Evolutionary conservation across 2,888 invertebrate genomes (phyloP), one percentile per base, ranked within the genome.

Genomic region (Drosophila paranaensis): DNA sequence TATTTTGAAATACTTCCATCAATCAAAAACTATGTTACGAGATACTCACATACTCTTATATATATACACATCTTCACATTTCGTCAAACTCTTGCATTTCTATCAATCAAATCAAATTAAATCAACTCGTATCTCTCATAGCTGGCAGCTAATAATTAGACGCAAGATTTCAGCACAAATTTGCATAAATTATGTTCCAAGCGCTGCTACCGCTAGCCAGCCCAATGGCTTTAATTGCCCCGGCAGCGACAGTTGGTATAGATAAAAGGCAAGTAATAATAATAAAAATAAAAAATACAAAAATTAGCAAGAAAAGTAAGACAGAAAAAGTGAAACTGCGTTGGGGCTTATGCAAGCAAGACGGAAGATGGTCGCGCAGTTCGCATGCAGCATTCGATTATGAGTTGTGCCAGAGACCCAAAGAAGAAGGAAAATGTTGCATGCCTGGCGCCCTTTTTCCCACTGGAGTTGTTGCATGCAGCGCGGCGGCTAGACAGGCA

Each of bases 391-490:
- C 71, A 66, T 71, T 71, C 70, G 81, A 75, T 83, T 84, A 84
- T 84, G 88, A 85, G 61, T 76, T 76, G 88, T 78, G 69, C 72
- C 71, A 83, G 71, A 87, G 85, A 88, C 83, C 83, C 88, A 81
- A 81, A 87, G 82, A 81, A 83, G 82, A 83, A 70, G 57, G 39
- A 61, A 53, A 53, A 40, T 27, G 76, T 86, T 61, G 87, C 82
- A 82, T 82, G 79, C 79, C 40, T 43, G 13, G 68, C 77, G 80
- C 80, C 80, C 80, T 80, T 80, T 82, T 81, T 72, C 66, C 76
- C 54, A 69, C 43, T 63, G 71, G 37, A 33, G 16, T 8, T 6
- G 39, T 62, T 71, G 74, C 46, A 57, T 30, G 56, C 33, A 50
- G 62, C 20, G 45, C 10, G 43, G 43, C 33, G 6, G 33, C 16